Conservation (phyloP, 2,797 vertebrate genomes). For the Etheostoma nigrum region DNA sequence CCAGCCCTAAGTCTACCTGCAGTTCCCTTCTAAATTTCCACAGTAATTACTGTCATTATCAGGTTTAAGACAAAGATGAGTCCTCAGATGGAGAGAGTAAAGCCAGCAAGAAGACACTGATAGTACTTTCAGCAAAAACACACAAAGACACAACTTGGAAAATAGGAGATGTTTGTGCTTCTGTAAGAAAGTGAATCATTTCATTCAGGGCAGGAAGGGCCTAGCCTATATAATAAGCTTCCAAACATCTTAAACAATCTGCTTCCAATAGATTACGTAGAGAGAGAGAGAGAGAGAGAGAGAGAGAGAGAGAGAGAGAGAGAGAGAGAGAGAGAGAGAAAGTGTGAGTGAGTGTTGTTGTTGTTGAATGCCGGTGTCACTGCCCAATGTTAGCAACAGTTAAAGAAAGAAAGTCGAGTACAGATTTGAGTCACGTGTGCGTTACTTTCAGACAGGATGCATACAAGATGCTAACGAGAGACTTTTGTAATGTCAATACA, state of each 20-base stretch:
- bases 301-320: background rate
- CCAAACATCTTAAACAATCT: conserved; percentile 83
- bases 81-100: background rate
- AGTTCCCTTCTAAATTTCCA: background rate
- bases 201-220: conserved; percentile 51
- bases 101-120: background rate
- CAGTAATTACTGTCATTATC: background rate
- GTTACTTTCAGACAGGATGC: no score
- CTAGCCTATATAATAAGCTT: conserved; percentile 76
- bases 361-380: no score
- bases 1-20: background rate
- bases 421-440: no score
- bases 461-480: no score
- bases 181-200: conserved; percentile 61
- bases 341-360: background rate
- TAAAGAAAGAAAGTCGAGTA: no score
- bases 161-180: conserved; percentile 12
- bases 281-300: conserved; percentile 1
- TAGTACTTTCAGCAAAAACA: background rate
- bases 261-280: conserved; percentile 68
- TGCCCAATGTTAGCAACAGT: no score
- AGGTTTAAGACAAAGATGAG: background rate
- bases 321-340: no score
- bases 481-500: no score
- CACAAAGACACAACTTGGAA: background rate